A percentile compares a stretch with the other conserved stretches of the same genome.
Conservation (phyloP, 2,888 invertebrate genomes). For the Orthonevra nobilis region DNA sequence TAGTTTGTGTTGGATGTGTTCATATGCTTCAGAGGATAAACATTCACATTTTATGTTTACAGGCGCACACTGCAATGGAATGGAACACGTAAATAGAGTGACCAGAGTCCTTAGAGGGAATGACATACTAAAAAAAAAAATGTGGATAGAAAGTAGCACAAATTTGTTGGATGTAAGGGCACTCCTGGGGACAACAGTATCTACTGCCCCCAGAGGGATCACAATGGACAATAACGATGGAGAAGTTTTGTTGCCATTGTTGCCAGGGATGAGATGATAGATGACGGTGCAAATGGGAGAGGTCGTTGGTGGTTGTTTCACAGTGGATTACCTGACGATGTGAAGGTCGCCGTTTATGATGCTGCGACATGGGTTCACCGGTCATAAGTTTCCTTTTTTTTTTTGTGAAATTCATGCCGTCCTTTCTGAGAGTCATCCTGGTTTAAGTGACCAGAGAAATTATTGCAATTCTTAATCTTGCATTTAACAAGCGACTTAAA, state of each 20-base stretch:
- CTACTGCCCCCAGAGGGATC: constrained; percentile 24
- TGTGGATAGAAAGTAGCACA: constrained; percentile 36
- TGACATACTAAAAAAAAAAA: constrained; percentile 1
- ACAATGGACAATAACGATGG: constrained; percentile 10
- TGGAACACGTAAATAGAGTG: constrained; percentile 7
- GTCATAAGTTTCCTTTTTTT: no score
- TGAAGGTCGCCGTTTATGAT: no score
- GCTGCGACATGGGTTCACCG: no score
- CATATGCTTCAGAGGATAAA: constrained; percentile 5
- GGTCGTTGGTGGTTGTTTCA: no score
- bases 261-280: constrained; percentile 25
- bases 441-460: no score
- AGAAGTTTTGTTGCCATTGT: constrained; percentile 1
- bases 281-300: no score
- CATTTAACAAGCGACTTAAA: no score
- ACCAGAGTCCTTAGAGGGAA: constrained; percentile 25
- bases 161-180: constrained; percentile 34
- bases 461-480: no score
- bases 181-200: constrained; percentile 25
- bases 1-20: neutral
- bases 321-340: no score
- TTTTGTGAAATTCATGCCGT: no score
- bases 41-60: constrained; percentile 31
- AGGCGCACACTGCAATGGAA: constrained; percentile 34
- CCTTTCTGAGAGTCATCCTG: no score